These are phyloP conservation scores for Drosophila subquinaria DNA, from an alignment of 2,888 invertebrate species.

Conservation along the genomic window DNA sequence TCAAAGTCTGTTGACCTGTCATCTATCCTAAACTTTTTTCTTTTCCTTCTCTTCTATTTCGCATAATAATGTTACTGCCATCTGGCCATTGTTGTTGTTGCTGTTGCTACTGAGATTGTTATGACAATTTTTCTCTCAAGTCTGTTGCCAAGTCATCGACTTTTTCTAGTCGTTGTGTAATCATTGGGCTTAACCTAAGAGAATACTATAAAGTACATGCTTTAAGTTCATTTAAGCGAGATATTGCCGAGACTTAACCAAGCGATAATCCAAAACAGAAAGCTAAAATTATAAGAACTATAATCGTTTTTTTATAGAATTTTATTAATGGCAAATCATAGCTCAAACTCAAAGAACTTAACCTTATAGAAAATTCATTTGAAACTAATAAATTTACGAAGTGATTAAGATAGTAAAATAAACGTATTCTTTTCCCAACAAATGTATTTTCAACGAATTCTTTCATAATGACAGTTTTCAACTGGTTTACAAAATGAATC, in stretches of 20 bases:
- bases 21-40: conserved; percentile 28
- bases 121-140: conserved; percentile 21
- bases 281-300: background rate
- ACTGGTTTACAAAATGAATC: background rate
- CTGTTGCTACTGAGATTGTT: conserved; percentile 23
- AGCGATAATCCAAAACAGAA: background rate
- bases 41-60: conserved; percentile 14
- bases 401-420: no score
- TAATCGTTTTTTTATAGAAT: background rate
- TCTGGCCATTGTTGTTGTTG: conserved; percentile 31
- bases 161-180: conserved; percentile 9
- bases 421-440: no score
- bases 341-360: background rate
- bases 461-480: background rate
- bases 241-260: background rate
- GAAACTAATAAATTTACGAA: no score
- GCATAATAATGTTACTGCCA: conserved; percentile 46
- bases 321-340: background rate
- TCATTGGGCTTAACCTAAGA: conserved; percentile 5
- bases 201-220: background rate
- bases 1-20: conserved; percentile 25
- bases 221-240: conserved; percentile 1
- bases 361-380: no score
- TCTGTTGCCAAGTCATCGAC: conserved; percentile 29
- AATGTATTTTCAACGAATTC: background rate